Evolutionary conservation across 2,888 invertebrate genomes (phyloP), one percentile per base, ranked within the genome.

Genomic region (Drosophila ustulata): DNA sequence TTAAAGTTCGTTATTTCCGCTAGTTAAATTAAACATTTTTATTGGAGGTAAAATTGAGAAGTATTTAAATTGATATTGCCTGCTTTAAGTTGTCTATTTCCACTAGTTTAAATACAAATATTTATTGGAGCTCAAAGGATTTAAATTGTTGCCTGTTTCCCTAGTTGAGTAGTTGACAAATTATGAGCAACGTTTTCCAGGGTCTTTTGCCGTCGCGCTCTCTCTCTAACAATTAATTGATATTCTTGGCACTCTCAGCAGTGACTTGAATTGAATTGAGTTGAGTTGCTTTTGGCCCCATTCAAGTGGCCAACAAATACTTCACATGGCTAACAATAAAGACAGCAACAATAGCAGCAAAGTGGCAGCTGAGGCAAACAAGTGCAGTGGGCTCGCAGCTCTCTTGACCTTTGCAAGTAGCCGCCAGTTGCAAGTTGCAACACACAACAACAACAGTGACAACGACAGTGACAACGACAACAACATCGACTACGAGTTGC

Each of bases 391-490:
- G 23, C 43, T 9, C 30, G 32, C 63, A 55, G 63, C 70, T 82
- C 74, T 66, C 86, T 86, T 82, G 82, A 82, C 82, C 82, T 82
- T 82, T 82, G 66, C 67, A 55, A 71, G 77, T 71, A 63, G 74
- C 83, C 51, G 65, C 32, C 32, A 18, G 56, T 28, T 23, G 56
- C 9, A 26, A 34, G 45, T 49, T 43, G 69, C 41, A 47, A 57
- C 57, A 57, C 67, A 67, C 76, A 74, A 66, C 75, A 28, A 58
- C 65, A 66, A 30, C 43, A 58, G 13, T 37, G 11, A 13, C 37
- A 49, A 32, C 64, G 18, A 18, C 41, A 58, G 26, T 59, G 63
- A 41, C 53, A 9, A 47, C 18, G 18, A 50, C 49, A 53, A 23
- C 28, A 34, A 53, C 39, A 62, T 3, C 28, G 18, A 11, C n/a